phyloP scores from a whole-genome alignment of 2,888 invertebrate species.

The Biston betularia region DNA sequence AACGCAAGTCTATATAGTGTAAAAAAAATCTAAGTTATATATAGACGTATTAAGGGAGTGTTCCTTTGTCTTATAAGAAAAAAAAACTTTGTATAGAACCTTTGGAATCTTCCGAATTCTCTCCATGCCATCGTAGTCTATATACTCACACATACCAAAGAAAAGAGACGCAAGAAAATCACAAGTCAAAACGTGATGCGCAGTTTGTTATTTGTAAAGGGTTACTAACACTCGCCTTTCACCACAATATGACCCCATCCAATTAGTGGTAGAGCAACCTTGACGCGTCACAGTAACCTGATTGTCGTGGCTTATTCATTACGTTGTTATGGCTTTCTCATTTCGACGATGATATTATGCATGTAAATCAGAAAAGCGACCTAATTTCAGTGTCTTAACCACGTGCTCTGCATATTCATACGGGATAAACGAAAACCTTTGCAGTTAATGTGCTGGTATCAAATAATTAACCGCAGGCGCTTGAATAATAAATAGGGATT shows the following conservation, averaged over 20 bases:
- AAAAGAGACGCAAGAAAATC: not conserved
- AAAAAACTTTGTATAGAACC: too few species aligned
- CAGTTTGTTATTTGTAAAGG: constrained; percentile 6
- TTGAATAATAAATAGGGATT: constrained; percentile 11
- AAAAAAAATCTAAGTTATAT: too few species aligned
- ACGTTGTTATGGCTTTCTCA: constrained; percentile 48
- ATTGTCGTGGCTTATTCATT: constrained; percentile 27
- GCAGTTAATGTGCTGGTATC: constrained; percentile 45
- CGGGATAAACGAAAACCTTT: constrained; percentile 49
- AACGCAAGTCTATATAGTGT: too few species aligned
- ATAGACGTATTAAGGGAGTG: too few species aligned
- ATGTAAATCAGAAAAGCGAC: constrained; percentile 69
- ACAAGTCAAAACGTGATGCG: not conserved
- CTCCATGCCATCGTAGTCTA: not conserved
- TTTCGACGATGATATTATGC: constrained; percentile 59
- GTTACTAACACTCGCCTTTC: constrained; percentile 4
- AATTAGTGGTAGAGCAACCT: constrained; percentile 14
- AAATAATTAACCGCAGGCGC: constrained; percentile 34
- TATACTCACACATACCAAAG: not conserved
- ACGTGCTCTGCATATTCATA: constrained; percentile 68
- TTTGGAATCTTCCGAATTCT: too few species aligned
- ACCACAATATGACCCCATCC: constrained; percentile 12
- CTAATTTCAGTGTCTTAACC: constrained; percentile 66
- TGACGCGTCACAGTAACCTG: constrained; percentile 13
- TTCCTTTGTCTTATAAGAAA: too few species aligned